Percentiles rank a stretch among this genome's conserved stretches.
phyloP scores from a whole-genome alignment of 2,888 invertebrate genomes.

The Dorcus hopei region DNA sequence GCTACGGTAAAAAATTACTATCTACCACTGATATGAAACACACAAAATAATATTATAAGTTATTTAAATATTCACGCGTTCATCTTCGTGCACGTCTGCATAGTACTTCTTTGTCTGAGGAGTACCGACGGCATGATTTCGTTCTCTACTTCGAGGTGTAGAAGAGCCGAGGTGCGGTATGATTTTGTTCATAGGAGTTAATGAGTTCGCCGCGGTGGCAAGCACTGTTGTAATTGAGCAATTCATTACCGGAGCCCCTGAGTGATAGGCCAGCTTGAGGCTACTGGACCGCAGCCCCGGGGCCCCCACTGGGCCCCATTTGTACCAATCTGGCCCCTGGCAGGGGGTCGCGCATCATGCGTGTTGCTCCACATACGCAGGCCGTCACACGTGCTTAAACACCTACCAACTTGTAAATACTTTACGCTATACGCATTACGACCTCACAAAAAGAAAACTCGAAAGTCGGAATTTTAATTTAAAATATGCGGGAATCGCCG shows the following conservation, averaged over 20 bases:
- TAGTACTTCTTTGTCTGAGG: no score
- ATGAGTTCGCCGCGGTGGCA: slow-evolving; percentile 41
- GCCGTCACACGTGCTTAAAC: background rate
- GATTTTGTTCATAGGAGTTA: slow-evolving; percentile 37
- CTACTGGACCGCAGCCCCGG: slow-evolving; percentile 36
- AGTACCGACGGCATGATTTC: no score
- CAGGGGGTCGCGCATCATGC: slow-evolving; percentile 33
- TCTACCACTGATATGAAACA: slow-evolving; percentile 29
- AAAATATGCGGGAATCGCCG: no score
- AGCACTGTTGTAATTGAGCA: slow-evolving; percentile 41
- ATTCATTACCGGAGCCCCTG: slow-evolving; percentile 37
- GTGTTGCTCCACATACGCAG: slow-evolving; percentile 12
- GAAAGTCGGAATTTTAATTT: no score
- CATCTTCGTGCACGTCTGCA: background rate
- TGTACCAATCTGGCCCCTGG: slow-evolving; percentile 37
- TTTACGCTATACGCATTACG: no score
- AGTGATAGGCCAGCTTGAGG: slow-evolving; percentile 36
- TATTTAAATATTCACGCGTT: background rate
- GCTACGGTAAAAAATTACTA: slow-evolving; percentile 19
- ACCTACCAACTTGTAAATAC: background rate
- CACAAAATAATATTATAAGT: slow-evolving; percentile 25
- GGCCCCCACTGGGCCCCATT: slow-evolving; percentile 37
- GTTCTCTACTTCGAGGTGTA: no score
- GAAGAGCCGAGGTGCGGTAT: slow-evolving; percentile 21
- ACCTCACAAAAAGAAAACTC: no score